These are phyloP conservation scores for Drosophila neotestacea DNA, from an alignment of 2,888 invertebrate species.

Conservation along the genomic window DNA sequence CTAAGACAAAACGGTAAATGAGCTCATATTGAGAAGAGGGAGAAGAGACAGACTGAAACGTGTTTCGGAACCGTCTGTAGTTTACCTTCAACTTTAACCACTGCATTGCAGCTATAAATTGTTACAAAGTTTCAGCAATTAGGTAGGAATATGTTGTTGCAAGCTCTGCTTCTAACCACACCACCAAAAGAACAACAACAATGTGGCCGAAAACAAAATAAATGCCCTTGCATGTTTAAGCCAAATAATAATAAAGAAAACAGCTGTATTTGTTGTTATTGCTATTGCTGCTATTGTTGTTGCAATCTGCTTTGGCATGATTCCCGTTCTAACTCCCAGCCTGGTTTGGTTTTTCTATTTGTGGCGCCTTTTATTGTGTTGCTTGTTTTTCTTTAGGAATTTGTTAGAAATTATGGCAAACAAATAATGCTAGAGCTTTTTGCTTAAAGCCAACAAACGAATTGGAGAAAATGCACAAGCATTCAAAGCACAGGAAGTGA, in stretches of 20 bases:
- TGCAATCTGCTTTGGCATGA: constrained; percentile 28
- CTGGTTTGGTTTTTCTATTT: constrained; percentile 19
- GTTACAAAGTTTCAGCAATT: constrained; percentile 71
- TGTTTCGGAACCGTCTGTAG: constrained; percentile 12
- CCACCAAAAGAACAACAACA: constrained; percentile 30
- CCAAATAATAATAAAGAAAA: constrained; percentile 70
- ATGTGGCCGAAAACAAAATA: constrained; percentile 57
- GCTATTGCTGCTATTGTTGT: not conserved
- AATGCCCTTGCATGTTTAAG: constrained; percentile 71
- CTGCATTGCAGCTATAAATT: constrained; percentile 76
- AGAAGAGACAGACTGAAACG: not conserved
- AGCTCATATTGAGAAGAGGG: constrained; percentile 6
- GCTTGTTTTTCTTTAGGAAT: constrained; percentile 26
- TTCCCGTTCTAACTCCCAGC: not conserved
- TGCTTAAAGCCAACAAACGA: constrained; percentile 2
- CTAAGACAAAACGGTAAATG: constrained; percentile 14
- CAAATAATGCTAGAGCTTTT: constrained; percentile 27
- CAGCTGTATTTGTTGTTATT: constrained; percentile 44
- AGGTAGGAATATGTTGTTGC: constrained; percentile 65
- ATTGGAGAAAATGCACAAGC: constrained; percentile 10
- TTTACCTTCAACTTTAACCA: constrained; percentile 35
- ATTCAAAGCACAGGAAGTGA: not conserved
- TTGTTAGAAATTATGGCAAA: constrained; percentile 34
- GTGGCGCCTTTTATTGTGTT: constrained; percentile 18
- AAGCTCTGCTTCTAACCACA: constrained; percentile 41